Conservation (phyloP, 2,113 vertebrate genomes). For the Lutjanus erythropterus region DNA sequence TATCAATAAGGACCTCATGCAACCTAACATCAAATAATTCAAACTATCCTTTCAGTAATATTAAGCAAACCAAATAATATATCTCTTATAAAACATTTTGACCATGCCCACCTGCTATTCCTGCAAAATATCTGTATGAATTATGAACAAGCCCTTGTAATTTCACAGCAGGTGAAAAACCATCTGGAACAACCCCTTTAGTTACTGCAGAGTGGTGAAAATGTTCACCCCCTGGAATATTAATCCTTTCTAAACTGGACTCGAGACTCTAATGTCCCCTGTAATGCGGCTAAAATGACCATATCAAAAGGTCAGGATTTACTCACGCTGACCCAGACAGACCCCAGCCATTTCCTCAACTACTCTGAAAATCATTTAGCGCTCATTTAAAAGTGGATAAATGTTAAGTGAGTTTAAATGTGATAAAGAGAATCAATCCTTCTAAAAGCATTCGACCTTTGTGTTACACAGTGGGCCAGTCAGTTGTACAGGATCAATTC, state of each 20-base stretch:
- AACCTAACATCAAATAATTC: too few species aligned
- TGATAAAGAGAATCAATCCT: constrained; percentile 31
- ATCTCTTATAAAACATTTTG: background rate
- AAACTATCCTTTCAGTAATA: too few species aligned
- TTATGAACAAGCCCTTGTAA: background rate
- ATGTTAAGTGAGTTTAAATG: constrained; percentile 48
- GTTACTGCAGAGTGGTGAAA: background rate
- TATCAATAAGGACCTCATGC: too few species aligned
- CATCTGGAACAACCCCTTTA: background rate
- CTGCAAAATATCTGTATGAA: background rate
- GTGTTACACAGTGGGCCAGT: constrained; percentile 31
- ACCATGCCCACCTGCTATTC: background rate
- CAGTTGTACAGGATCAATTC: constrained; percentile 17
- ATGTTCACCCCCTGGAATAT: constrained; percentile 7
- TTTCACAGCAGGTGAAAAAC: background rate
- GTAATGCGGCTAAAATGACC: constrained; percentile 9
- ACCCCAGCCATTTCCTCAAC: background rate
- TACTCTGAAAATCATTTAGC: constrained; percentile 29
- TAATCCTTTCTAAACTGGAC: constrained; percentile 14
- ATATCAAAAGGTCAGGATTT: constrained; percentile 17
- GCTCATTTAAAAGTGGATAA: constrained; percentile 54
- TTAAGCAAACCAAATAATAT: background rate
- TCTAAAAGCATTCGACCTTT: constrained; percentile 48
- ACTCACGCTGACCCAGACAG: background rate
- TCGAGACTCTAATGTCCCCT: constrained; percentile 3